Base-by-base conservation (phyloP, 2,113 vertebrate species). In the Hippocampus abdominalis region DNA sequence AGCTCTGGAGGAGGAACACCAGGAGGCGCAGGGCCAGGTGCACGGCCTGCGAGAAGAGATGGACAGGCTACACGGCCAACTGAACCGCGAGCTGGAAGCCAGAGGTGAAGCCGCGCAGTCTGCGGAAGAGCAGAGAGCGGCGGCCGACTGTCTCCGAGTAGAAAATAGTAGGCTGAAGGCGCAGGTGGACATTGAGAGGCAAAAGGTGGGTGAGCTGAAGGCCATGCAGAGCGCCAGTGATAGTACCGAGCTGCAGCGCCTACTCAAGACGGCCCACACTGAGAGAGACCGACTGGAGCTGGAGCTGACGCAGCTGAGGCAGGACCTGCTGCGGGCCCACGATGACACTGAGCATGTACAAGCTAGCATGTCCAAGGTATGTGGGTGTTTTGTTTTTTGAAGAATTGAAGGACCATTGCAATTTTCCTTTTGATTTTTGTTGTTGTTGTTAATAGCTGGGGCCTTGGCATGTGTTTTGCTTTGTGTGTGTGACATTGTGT, bases 1-100 rank as follows among this genome's bases (percentile, higher is more conserved):
- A 53, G 93, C 92, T 69, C 88, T 94, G 1, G 97, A 98, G 70
- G 92, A 94, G 66, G 97, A 98, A 70, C 93, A 97, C 83, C 95
- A 95, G 69, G 94, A 94, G 18, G 86, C 93, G 1, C 92, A 95
- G 64, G 91, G 91, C 5, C 83, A 90, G 69, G 90, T 92, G 10
- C 80, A 83, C 72, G 84, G 68, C 71, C 87, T 98, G 54, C 89
- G 86, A 76, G 94, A 96, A 59, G 95, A 97, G 82, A 89, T 93
- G 21, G 91, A 94, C 32, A 89, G 85, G 67, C 81, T 98, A 64
- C 91, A 83, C 59, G 86, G 82, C 29, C 85, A 89, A 67, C 77
- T 98, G 2, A 93, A 94, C 62, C 72, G 25, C 18, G 95, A 96
- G 53, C 87, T 88, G 64, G 89, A 92, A 70, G 91, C 74, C 1